A percentile compares a stretch with the other conserved stretches of the same genome.
phyloP scores from a whole-genome alignment of 2,797 vertebrate genomes.

The Melanotaenia boesemani region DNA sequence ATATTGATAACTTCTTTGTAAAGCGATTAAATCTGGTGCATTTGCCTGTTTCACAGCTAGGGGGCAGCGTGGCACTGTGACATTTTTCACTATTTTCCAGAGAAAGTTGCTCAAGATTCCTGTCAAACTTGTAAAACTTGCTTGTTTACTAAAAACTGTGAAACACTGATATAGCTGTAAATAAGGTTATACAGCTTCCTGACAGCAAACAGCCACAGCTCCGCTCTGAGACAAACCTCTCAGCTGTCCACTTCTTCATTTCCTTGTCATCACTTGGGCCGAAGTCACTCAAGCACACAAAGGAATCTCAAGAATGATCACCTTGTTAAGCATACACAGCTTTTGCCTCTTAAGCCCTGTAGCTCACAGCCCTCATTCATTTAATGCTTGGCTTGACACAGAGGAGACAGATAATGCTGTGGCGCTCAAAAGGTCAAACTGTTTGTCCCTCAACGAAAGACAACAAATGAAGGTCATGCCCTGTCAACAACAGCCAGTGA shows the following conservation, averaged over 20 bases:
- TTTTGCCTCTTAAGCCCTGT: slow-evolving; percentile 40
- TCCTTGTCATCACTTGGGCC: slow-evolving; percentile 37
- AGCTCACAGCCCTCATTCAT: slow-evolving; percentile 44
- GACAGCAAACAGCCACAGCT: slow-evolving; percentile 11
- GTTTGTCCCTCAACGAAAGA: slow-evolving; percentile 69
- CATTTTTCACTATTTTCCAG: not conserved
- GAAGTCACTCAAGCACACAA: slow-evolving; percentile 65
- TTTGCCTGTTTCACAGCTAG: slow-evolving; percentile 47
- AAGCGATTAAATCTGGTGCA: not conserved
- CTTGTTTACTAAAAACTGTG: slow-evolving; percentile 20
- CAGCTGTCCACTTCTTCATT: slow-evolving; percentile 33
- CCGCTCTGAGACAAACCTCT: slow-evolving; percentile 3
- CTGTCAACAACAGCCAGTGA: slow-evolving; percentile 56
- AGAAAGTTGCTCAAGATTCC: not conserved
- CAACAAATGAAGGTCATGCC: slow-evolving; percentile 71
- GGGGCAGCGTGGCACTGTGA: slow-evolving; percentile 68
- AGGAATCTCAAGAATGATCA: slow-evolving; percentile 81
- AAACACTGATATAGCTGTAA: slow-evolving; percentile 29
- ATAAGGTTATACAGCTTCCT: not conserved
- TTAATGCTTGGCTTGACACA: slow-evolving; percentile 61
- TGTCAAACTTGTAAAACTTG: slow-evolving; percentile 50
- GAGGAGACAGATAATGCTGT: slow-evolving; percentile 52
- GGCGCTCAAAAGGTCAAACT: slow-evolving; percentile 71
- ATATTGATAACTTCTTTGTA: not conserved
- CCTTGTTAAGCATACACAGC: slow-evolving; percentile 65